A percentile compares a stretch with the other conserved stretches of the same genome.
phyloP scores from a whole-genome alignment of 2,113 vertebrate genomes.

The Vulpes ferrilata region DNA sequence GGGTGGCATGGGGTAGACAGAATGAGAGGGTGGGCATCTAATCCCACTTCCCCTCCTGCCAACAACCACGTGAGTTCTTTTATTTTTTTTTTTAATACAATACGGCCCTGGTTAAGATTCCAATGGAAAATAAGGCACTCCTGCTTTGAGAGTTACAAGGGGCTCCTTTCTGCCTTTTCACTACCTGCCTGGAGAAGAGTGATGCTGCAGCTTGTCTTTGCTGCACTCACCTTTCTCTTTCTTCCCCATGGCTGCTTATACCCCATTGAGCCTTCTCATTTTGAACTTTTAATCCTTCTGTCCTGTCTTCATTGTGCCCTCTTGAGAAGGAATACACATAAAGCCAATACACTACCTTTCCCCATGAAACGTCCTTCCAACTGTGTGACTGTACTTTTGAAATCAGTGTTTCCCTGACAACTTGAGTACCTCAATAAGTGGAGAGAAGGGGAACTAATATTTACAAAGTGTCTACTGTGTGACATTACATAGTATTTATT shows the following conservation, averaged over 20 bases:
- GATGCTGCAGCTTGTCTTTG: background rate
- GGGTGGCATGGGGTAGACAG: background rate
- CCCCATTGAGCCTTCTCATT: background rate
- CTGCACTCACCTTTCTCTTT: background rate
- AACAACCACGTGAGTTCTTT: background rate
- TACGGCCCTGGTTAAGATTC: background rate
- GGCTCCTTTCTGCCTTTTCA: background rate
- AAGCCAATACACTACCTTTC: background rate
- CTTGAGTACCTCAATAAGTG: background rate
- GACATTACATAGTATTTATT: background rate
- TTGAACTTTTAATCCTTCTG: background rate
- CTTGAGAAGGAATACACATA: conserved; percentile 14
- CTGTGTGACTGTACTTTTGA: background rate
- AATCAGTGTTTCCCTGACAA: conserved; percentile 42
- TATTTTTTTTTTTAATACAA: background rate
- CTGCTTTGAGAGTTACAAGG: background rate
- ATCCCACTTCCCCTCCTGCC: background rate
- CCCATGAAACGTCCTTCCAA: background rate
- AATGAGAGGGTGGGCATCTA: background rate
- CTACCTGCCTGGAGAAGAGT: background rate
- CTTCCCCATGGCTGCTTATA: background rate
- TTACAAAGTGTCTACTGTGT: background rate
- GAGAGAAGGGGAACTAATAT: background rate
- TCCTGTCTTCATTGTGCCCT: background rate
- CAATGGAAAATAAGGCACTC: background rate